Percentiles rank a stretch among this genome's conserved stretches.
phyloP scores from a whole-genome alignment of 2,888 invertebrate genomes.

The Dicroscelio sp. region DNA sequence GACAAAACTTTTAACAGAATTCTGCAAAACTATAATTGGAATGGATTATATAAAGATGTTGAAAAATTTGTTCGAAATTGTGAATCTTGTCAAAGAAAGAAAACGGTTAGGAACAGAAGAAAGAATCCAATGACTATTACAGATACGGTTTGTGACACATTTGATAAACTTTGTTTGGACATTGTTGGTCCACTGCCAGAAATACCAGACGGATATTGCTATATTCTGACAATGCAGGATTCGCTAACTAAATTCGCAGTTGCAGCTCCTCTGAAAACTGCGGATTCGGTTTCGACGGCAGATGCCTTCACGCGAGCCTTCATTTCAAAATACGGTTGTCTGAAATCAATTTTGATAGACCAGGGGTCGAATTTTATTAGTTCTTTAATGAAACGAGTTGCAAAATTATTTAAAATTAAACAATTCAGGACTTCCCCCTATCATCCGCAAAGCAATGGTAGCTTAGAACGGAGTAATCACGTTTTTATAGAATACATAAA shows the following conservation, averaged over 20 bases:
- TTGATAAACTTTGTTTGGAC: neutral
- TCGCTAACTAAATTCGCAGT: slow-evolving; percentile 5
- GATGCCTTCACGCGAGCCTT: slow-evolving; percentile 29
- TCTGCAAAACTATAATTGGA: slow-evolving; percentile 4
- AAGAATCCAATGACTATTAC: neutral
- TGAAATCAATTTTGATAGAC: slow-evolving; percentile 1
- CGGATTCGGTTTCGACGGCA: slow-evolving; percentile 29
- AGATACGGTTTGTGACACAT: neutral
- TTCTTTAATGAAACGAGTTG: slow-evolving; percentile 25
- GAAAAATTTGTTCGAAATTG: neutral
- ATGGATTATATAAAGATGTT: neutral
- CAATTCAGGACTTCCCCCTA: slow-evolving; percentile 1
- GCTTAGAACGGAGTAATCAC: slow-evolving; percentile 29
- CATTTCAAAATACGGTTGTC: slow-evolving; percentile 51
- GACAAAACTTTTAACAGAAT: neutral
- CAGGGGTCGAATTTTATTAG: slow-evolving; percentile 40
- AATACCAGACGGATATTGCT: neutral
- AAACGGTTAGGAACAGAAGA: neutral
- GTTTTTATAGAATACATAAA: slow-evolving; percentile 14
- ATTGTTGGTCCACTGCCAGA: neutral
- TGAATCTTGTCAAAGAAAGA: neutral
- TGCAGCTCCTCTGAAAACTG: slow-evolving; percentile 23
- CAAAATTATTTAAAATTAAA: slow-evolving; percentile 40
- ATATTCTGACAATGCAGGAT: neutral
- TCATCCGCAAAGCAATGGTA: slow-evolving; percentile 1